These are phyloP conservation scores for Caenorhabditis drosophilae DNA, from an alignment of 2,888 invertebrate species.

Conservation along the genomic window DNA sequence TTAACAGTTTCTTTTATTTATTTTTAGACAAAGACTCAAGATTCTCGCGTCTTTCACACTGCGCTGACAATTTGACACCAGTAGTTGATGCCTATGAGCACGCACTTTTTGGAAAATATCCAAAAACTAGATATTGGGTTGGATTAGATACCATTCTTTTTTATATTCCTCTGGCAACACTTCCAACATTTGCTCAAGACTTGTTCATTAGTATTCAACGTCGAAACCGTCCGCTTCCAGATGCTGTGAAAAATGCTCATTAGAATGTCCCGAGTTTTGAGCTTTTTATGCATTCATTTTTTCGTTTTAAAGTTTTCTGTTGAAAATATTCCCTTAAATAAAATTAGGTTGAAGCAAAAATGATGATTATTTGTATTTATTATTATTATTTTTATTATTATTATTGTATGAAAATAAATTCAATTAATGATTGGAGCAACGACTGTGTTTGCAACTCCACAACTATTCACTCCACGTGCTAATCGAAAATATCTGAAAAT, in stretches of 20 bases:
- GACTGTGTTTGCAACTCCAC: conserved; percentile 48
- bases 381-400: too few relatives aligned
- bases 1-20: not conserved
- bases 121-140: conserved; percentile 53
- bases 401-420: conserved; percentile 4
- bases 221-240: conserved; percentile 38
- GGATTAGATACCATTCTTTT: conserved; percentile 51
- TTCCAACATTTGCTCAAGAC: conserved; percentile 53
- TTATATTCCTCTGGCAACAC: conserved; percentile 52
- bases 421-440: conserved; percentile 42
- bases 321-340: too few relatives aligned
- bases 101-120: conserved; percentile 44
- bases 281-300: too few relatives aligned
- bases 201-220: conserved; percentile 44
- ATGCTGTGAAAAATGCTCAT: conserved; percentile 15
- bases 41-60: conserved; percentile 48
- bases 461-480: conserved; percentile 56
- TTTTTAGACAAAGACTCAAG: conserved; percentile 44
- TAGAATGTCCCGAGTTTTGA: too few relatives aligned
- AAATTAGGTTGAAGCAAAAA: too few relatives aligned
- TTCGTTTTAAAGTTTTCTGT: too few relatives aligned
- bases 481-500: conserved; percentile 48
- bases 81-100: conserved; percentile 51
- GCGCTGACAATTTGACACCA: conserved; percentile 40
- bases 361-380: too few relatives aligned